Evolutionary conservation across 2,797 vertebrate species (phyloP).

Genomic region (Gobionotothen gibberifrons): DNA sequence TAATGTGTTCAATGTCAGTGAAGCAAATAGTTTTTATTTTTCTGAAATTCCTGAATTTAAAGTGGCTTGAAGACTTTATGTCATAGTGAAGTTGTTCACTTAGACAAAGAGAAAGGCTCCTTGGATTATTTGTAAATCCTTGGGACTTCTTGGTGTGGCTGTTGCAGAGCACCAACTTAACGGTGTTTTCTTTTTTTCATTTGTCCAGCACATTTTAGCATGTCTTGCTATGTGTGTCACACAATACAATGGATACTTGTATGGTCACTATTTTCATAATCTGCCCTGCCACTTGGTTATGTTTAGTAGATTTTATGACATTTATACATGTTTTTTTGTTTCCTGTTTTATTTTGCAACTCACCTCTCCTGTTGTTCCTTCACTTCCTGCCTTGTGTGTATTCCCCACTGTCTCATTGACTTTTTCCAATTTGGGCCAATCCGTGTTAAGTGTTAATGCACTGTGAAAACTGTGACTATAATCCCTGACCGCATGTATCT

Average conservation of each 20-base stretch:
- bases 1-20: slow-evolving; percentile 16
- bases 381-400: too few relatives aligned
- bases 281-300: too few relatives aligned
- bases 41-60: slow-evolving; percentile 62
- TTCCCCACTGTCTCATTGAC: too few relatives aligned
- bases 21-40: slow-evolving; percentile 35
- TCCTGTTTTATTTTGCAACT: too few relatives aligned
- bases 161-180: neutral
- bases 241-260: neutral
- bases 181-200: neutral
- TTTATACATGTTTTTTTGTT: too few relatives aligned
- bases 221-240: neutral
- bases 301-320: too few relatives aligned
- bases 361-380: too few relatives aligned
- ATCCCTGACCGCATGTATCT: neutral
- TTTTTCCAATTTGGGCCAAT: too few relatives aligned
- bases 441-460: too few relatives aligned
- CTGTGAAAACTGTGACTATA: too few relatives aligned
- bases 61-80: slow-evolving; percentile 47
- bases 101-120: neutral
- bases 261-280: neutral
- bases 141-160: slow-evolving; percentile 7
- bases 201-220: neutral
- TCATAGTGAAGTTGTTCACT: slow-evolving; percentile 25
- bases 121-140: slow-evolving; percentile 8